Evolutionary conservation across 2,113 vertebrate species (phyloP).

Genomic region (Peromyscus polionotus): DNA sequence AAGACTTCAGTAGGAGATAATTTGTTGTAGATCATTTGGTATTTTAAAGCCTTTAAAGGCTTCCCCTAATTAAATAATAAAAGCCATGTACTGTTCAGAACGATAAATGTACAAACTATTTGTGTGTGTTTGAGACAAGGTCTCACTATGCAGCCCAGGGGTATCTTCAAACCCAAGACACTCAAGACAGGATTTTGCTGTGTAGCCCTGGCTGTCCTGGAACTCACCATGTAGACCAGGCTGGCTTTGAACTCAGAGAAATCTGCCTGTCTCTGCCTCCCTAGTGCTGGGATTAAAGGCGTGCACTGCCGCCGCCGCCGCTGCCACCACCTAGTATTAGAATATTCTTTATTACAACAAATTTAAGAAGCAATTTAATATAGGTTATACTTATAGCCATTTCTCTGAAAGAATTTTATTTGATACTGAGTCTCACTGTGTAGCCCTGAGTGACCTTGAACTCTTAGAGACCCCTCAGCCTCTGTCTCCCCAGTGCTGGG

Average conservation of each 20-base stretch:
- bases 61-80: not conserved
- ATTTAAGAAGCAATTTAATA: conserved; percentile 7
- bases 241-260: not conserved
- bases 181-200: not conserved
- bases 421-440: not conserved
- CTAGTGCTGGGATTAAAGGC: not conserved
- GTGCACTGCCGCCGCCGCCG: not conserved
- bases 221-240: not conserved
- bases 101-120: not conserved
- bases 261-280: not conserved
- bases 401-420: not conserved
- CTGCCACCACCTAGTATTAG: not conserved
- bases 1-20: conserved; percentile 16
- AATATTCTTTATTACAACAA: conserved; percentile 23
- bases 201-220: not conserved
- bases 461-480: not conserved
- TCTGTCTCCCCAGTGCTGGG: not conserved
- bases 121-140: not conserved
- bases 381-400: not conserved
- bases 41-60: conserved; percentile 58
- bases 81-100: not conserved
- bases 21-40: not conserved
- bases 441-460: not conserved
- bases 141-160: no score
- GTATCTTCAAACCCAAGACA: not conserved